Evolutionary conservation across 2,113 vertebrate genomes (phyloP).

Genomic region (Proteles cristata): DNA sequence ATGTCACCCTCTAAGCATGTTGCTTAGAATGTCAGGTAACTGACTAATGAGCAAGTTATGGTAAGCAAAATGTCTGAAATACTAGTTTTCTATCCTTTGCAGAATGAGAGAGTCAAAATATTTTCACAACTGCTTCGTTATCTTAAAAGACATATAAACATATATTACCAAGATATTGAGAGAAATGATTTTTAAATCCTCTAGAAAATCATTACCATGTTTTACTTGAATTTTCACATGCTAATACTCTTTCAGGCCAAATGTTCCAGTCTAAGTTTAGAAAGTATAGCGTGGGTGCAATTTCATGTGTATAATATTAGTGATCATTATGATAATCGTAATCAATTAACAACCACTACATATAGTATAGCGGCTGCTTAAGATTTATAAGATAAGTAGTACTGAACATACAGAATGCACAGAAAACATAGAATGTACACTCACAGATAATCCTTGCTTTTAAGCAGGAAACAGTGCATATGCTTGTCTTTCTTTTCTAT

Average conservation of each 20-base stretch:
- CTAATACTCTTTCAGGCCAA: background rate
- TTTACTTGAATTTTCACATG: background rate
- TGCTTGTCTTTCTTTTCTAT: background rate
- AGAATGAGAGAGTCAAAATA: constrained; percentile 12
- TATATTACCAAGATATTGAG: constrained; percentile 1
- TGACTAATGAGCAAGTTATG: constrained; percentile 12
- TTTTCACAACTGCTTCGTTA: background rate
- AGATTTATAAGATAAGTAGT: constrained; percentile 21
- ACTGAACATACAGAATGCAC: background rate
- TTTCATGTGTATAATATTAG: background rate
- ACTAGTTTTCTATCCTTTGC: background rate
- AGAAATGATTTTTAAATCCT: background rate
- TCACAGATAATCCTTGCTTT: background rate
- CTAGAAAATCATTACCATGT: background rate
- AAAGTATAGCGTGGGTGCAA: background rate
- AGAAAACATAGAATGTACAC: background rate
- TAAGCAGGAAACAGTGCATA: background rate
- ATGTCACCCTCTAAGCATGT: background rate
- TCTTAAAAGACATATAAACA: background rate
- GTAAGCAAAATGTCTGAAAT: constrained; percentile 2
- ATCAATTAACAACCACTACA: background rate
- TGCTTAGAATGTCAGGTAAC: background rate
- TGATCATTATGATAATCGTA: background rate
- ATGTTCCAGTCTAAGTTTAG: background rate
- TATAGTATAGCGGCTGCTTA: background rate